phyloP scores from a whole-genome alignment of 2,888 invertebrate genomes.

The Drosophila testacea region DNA sequence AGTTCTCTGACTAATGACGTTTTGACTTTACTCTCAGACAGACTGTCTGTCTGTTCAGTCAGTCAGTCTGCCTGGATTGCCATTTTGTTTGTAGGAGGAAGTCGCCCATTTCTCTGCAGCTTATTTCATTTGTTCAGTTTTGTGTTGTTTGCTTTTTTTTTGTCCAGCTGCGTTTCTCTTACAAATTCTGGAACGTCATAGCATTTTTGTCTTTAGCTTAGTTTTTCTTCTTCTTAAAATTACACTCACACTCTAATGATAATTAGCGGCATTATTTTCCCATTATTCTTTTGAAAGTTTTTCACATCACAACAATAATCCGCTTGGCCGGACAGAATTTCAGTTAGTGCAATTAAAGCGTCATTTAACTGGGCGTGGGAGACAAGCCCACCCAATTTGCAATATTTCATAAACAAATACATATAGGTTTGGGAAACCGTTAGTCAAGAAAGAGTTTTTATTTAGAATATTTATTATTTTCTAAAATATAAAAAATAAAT shows the following conservation, averaged over 20 bases:
- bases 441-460: too few relatives aligned
- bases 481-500: too few relatives aligned
- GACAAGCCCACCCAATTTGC: slow-evolving; percentile 30
- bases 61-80: slow-evolving; percentile 27
- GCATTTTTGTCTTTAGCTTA: slow-evolving; percentile 16
- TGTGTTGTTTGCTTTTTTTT: slow-evolving; percentile 13
- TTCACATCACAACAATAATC: slow-evolving; percentile 36
- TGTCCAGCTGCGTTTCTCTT: slow-evolving; percentile 63
- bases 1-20: slow-evolving; percentile 72
- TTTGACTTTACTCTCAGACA: slow-evolving; percentile 33
- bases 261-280: slow-evolving; percentile 78
- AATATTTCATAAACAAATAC: slow-evolving; percentile 4
- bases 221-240: slow-evolving; percentile 45
- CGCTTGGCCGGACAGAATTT: slow-evolving; percentile 33
- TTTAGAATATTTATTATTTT: too few relatives aligned
- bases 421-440: background rate
- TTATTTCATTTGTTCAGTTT: slow-evolving; percentile 44
- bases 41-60: background rate
- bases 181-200: slow-evolving; percentile 67
- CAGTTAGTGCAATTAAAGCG: slow-evolving; percentile 72
- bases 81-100: slow-evolving; percentile 68
- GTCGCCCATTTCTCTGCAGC: slow-evolving; percentile 33
- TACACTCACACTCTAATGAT: slow-evolving; percentile 61
- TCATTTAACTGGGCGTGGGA: slow-evolving; percentile 78
- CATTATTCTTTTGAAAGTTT: slow-evolving; percentile 69